phyloP scores from a whole-genome alignment of 2,888 invertebrate genomes.

The Agrochola circellaris region DNA sequence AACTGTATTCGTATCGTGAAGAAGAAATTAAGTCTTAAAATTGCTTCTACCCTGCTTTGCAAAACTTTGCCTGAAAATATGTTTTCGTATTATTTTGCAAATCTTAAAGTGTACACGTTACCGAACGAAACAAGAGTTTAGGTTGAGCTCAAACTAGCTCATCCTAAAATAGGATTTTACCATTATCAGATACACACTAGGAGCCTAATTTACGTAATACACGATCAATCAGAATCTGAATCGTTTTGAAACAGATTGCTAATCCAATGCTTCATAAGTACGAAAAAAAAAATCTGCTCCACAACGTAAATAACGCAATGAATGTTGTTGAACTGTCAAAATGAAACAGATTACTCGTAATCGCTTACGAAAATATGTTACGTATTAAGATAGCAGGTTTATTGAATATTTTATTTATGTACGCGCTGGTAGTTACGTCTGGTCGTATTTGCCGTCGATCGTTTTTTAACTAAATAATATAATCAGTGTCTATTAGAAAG shows the following conservation, averaged over 20 bases:
- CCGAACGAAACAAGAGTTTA: neutral
- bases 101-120: neutral
- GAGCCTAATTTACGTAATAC: too few species aligned
- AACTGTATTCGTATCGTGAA: neutral
- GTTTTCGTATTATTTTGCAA: neutral
- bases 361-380: too few species aligned
- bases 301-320: too few species aligned
- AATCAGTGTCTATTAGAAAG: neutral
- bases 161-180: neutral
- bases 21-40: neutral
- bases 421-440: neutral
- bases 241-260: too few species aligned
- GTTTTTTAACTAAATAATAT: conserved; percentile 17
- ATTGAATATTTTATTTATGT: neutral
- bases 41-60: neutral
- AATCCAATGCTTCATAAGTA: too few species aligned
- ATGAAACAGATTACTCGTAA: neutral
- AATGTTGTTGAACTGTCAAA: too few species aligned
- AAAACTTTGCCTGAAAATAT: neutral
- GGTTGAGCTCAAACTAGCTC: neutral
- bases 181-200: too few species aligned
- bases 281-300: too few species aligned
- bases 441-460: neutral
- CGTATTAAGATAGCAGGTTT: too few species aligned
- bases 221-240: too few species aligned